A percentile compares a stretch with the other conserved stretches of the same genome.
phyloP scores from a whole-genome alignment of 2,797 vertebrate species.

The Anomalospiza imberbis region DNA sequence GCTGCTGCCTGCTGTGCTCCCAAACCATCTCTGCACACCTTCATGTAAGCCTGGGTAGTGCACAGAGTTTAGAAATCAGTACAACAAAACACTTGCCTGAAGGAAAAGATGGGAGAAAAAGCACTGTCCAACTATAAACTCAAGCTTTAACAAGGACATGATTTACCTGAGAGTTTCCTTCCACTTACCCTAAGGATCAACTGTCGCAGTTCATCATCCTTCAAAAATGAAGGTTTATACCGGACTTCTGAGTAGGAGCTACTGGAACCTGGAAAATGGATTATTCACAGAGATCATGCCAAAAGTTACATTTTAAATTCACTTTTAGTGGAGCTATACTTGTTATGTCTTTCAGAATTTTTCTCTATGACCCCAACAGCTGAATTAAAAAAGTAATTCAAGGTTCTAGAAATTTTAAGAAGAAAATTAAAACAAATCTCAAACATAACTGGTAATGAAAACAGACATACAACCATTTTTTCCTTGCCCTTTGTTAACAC shows the following conservation, averaged over 20 bases:
- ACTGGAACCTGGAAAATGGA: conserved; percentile 77
- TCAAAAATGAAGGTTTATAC: conserved; percentile 90
- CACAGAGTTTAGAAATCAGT: background rate
- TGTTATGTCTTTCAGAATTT: background rate
- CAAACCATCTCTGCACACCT: background rate
- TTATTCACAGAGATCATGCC: background rate
- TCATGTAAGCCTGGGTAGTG: background rate
- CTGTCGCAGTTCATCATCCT: conserved; percentile 89
- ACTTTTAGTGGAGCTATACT: background rate
- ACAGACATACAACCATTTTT: background rate
- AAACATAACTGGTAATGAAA: background rate
- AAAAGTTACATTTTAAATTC: background rate
- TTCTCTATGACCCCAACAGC: background rate
- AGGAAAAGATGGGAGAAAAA: background rate
- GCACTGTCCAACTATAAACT: background rate
- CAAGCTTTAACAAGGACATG: background rate
- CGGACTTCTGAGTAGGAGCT: conserved; percentile 82
- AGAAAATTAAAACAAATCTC: background rate
- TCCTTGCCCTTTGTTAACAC: background rate
- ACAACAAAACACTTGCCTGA: background rate
- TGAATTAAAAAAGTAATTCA: background rate
- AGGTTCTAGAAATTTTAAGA: background rate
- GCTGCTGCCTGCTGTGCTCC: background rate
- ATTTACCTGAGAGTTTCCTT: background rate
- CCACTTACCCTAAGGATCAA: conserved; percentile 87